Base-by-base conservation (phyloP, 2,888 invertebrate genomes). In the Ophion ventricosus region DNA sequence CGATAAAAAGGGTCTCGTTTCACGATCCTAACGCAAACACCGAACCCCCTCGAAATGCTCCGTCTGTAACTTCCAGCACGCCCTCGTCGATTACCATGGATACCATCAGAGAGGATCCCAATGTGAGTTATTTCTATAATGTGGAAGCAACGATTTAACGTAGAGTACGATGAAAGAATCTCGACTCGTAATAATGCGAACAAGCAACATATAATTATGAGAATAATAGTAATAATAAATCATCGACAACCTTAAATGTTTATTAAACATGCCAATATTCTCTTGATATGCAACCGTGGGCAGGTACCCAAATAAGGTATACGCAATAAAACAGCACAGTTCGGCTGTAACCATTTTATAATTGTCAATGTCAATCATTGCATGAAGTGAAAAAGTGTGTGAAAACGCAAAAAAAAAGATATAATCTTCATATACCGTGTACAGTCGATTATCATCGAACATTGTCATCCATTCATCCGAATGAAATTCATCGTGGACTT, bases 101-200 rank as follows among this genome's bases (percentile, higher is more conserved):
- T 89, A 94, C 95, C 88, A 95, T 95, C 80, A 94, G 96, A 89
- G 97, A 98, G 93, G 97, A 98, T 94, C 96, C 97, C 74, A 97
- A 97, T 93, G 97, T 97, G 94, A 96, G 96, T 95, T 84, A 23
- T 74, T 63, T 69, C 49, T 56, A 69, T 17, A n/a, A 54, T 7
- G 5, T 1, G 35, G 11, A 70, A 35, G 67, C 29, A 35, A 70
- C 64, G n/a, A 25, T 59, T 56, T 11, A 23, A 63, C 23, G 14
- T 64, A 14, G 3, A 63, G 59, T n/a, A 70, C 1, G 5, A 66
- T 17, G 14, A 76, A 76, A 61, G 10, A 40, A 66, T 20, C 26
- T 20, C 25, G 23, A 64, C 11, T 23, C 35, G 23, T 25, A 2
- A 56, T 11, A 40, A 26, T 20, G 10, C 8, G 17, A 49, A 11